phyloP scores from a whole-genome alignment of 2,797 vertebrate genomes.

The Enteromius radiatus region DNA sequence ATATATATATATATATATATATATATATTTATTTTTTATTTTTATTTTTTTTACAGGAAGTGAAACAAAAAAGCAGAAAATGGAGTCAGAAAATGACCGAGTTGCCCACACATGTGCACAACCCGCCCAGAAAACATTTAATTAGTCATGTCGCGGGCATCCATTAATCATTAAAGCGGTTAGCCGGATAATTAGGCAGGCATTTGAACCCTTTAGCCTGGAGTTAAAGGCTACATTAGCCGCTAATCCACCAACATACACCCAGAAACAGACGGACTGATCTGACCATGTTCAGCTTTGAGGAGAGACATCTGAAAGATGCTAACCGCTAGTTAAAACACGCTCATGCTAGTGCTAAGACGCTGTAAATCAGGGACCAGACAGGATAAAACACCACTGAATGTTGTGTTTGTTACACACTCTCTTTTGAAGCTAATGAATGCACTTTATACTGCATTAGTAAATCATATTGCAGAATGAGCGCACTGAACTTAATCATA shows the following conservation, averaged over 20 bases:
- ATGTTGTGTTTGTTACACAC: background rate
- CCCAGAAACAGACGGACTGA: background rate
- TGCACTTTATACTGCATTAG: background rate
- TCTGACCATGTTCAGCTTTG: background rate
- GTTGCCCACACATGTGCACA: background rate
- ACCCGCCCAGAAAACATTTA: constrained; percentile 1
- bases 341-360: background rate
- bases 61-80: background rate
- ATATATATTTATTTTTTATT: background rate
- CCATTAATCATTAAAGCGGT: constrained; percentile 31
- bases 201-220: constrained; percentile 7
- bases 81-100: background rate
- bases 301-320: background rate
- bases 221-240: constrained; percentile 3
- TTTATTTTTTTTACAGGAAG: background rate
- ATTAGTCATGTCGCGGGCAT: constrained; percentile 2
- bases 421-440: background rate
- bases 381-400: background rate
- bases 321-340: background rate
- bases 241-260: background rate
- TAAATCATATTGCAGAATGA: background rate
- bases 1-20: background rate
- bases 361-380: background rate
- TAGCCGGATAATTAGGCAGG: constrained; percentile 10
- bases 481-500: background rate